Conservation (phyloP, 2,113 vertebrate species). For the Oreochromis niloticus region DNA sequence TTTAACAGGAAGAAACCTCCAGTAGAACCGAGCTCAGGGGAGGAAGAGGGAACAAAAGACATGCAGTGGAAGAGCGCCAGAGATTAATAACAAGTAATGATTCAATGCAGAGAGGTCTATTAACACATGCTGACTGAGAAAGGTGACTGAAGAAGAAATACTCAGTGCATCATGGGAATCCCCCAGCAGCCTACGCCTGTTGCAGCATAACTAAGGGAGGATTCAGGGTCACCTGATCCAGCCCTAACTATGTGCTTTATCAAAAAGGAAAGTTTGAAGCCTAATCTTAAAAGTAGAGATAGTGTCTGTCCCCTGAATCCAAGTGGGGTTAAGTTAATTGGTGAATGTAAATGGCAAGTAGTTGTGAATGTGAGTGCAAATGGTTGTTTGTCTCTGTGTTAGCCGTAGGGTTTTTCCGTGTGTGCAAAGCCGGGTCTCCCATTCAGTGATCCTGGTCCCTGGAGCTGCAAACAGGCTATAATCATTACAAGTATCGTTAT, state of each 20-base stretch:
- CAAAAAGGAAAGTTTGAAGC: background rate
- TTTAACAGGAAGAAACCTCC: background rate
- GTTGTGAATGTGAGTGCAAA: background rate
- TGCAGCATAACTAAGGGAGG: background rate
- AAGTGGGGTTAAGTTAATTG: background rate
- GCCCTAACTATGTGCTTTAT: background rate
- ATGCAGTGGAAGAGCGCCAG: background rate
- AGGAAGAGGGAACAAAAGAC: background rate
- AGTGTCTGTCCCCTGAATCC: background rate
- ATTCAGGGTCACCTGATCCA: background rate
- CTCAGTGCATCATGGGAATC: background rate
- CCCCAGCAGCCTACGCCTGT: background rate
- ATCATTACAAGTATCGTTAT: background rate
- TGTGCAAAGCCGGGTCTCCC: background rate
- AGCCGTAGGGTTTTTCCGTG: background rate
- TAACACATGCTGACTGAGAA: background rate
- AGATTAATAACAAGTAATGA: background rate
- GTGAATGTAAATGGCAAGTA: background rate
- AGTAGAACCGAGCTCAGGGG: rapidly evolving
- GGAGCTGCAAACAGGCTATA: background rate
- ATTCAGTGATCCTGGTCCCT: background rate
- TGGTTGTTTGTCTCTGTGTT: background rate
- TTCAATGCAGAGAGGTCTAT: background rate
- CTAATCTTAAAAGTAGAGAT: background rate
- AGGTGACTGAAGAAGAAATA: background rate